These are phyloP conservation scores for Nymphicus hollandicus DNA, from an alignment of 2,113 vertebrate species.

Conservation along the genomic window DNA sequence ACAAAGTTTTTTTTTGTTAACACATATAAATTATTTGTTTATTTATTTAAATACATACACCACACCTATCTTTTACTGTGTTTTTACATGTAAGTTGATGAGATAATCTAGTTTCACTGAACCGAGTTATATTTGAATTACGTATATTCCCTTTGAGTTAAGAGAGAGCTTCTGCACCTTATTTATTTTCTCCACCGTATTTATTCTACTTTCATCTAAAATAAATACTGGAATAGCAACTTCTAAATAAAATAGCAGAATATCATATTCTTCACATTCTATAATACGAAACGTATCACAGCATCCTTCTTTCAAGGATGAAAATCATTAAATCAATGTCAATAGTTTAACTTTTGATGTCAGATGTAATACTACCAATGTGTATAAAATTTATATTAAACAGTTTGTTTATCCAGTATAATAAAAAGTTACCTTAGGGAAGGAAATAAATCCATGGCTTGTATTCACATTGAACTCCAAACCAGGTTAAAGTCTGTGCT, in stretches of 20 bases:
- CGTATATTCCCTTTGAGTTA: neutral
- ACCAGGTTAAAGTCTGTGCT: neutral
- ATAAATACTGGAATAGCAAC: neutral
- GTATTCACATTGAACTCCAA: neutral
- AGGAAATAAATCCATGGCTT: neutral
- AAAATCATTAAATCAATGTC: neutral
- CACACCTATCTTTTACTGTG: fast-evolving
- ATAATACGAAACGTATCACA: neutral
- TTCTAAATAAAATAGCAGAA: neutral
- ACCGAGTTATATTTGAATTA: neutral
- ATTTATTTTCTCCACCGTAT: neutral
- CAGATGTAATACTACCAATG: neutral
- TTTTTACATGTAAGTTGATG: neutral
- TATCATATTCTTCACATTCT: neutral
- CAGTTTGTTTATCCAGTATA: neutral
- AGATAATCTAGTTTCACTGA: neutral
- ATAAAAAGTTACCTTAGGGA: neutral
- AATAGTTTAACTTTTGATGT: neutral
- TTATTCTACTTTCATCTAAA: neutral
- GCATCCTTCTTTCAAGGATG: neutral
- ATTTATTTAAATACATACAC: neutral
- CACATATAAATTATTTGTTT: neutral
- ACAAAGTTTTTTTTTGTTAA: neutral
- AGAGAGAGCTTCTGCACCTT: neutral
- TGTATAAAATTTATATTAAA: neutral